Percentiles rank a stretch among this genome's conserved stretches.
Conservation (phyloP, 2,888 invertebrate species). For the Philaethria dido region DNA sequence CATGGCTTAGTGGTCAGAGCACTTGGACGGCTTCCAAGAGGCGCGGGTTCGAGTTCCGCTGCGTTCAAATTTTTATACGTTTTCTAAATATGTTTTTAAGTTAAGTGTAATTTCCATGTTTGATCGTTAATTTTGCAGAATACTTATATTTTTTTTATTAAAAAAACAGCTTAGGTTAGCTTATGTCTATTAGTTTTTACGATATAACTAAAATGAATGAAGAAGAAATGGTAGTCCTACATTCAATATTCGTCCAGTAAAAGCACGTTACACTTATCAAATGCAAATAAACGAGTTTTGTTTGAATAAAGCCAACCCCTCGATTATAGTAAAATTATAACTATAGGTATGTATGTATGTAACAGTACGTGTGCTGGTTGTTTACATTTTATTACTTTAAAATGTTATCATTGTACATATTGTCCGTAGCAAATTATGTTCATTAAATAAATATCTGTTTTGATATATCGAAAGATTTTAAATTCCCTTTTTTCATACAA, state of each 20-base stretch:
- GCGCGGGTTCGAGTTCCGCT: too few species aligned
- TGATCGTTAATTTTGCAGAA: too few species aligned
- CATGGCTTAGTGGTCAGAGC: too few species aligned
- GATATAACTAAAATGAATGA: not conserved
- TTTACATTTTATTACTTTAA: slow-evolving; percentile 26
- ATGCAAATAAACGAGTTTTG: slow-evolving; percentile 72
- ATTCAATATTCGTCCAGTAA: slow-evolving; percentile 57
- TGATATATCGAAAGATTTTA: not conserved
- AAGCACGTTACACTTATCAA: slow-evolving; percentile 67
- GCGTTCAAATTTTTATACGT: too few species aligned
- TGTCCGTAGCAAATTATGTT: not conserved
- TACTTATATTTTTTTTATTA: too few species aligned
- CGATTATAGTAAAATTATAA: slow-evolving; percentile 45
- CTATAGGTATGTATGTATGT: slow-evolving; percentile 33
- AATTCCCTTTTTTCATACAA: too few species aligned
- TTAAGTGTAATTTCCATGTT: too few species aligned
- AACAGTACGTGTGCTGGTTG: slow-evolving; percentile 24
- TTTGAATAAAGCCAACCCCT: slow-evolving; percentile 64
- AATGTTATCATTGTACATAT: not conserved
- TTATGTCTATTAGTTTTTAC: not conserved
- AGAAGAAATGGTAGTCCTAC: slow-evolving; percentile 51
- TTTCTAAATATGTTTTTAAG: too few species aligned
- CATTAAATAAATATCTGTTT: not conserved
- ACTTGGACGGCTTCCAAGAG: too few species aligned
- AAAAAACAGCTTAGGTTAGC: not conserved